Evolutionary conservation across 2,797 vertebrate genomes (phyloP).

Genomic region (Buceros bicornis): DNA sequence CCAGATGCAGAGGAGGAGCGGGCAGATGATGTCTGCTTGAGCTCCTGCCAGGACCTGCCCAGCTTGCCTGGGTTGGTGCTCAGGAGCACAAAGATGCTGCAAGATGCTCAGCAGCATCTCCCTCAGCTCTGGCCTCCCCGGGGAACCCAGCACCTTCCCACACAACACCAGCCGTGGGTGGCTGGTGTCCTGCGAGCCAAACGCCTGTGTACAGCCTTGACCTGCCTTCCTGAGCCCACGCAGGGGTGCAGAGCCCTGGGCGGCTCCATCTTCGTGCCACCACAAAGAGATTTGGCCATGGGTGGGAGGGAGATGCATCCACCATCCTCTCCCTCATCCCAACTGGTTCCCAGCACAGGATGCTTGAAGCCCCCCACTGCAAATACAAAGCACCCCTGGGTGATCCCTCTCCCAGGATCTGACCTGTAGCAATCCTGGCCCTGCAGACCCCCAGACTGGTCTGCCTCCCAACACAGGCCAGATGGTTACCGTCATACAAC

Average conservation of each 20-base stretch:
- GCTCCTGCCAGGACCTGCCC: neutral
- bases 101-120: neutral
- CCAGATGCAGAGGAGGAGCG: neutral
- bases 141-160: neutral
- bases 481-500: neutral
- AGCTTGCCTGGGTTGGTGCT: neutral
- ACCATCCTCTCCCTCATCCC: neutral
- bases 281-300: neutral
- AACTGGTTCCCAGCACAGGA: neutral
- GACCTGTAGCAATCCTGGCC: neutral
- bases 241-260: neutral
- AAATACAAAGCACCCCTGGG: neutral
- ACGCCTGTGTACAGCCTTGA: neutral
- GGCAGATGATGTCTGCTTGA: neutral
- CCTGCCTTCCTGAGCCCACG: neutral
- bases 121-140: neutral
- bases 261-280: neutral
- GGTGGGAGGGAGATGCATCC: neutral
- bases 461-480: neutral
- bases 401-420: neutral
- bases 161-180: accelerated
- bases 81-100: accelerated
- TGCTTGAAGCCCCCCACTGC: neutral
- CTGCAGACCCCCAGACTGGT: neutral
- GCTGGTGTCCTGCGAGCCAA: neutral